Evolutionary conservation across 37 sponge, comb jelly and placozoan species (phyloP), one percentile per base, ranked within the genome.

Genomic region (Hexactinellida sp.): DNA sequence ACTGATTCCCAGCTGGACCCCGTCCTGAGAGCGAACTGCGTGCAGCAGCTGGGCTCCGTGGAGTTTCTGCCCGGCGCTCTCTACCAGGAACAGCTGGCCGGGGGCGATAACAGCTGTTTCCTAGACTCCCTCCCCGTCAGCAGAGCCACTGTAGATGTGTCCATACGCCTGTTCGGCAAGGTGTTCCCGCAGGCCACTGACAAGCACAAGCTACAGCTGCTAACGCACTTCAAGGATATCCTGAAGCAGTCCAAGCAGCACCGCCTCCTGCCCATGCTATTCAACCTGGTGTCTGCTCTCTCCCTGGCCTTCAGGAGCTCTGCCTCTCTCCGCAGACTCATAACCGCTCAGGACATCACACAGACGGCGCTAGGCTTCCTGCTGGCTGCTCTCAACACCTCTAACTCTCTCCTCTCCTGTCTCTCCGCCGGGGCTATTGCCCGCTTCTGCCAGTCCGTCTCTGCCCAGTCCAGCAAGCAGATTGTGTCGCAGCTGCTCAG

Each of bases 61-160:
- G 76, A 63, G 34, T 25, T 5, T 63, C 76, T 63, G 34, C 21
- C 30, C 34, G 76, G 76, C 34, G 76, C 76, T 1, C 76, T 63
- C 19, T 63, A 21, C 30, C 76, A 63, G 76, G 76, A 63, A 23
- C 25, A 1, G 34, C 34, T 63, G 13, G 34, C 3, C 5, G 76
- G 34, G 13, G 76, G 34, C 25, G 39, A 86, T 16, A 82, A 83
- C 21, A n/a, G 83, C 34, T 16, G 21, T 0, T 30, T 89, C 35
- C 94, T 92, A 30, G 92, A 90, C 32, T 94, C 99, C 82, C 90
- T 99, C 24, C 99, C 99, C 0, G 91, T 99, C 39, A 94, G 96
- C n/a, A 96, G 95, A 24, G 89, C 92, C 23, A 93, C 95, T 37
- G 92, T 99, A 36, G 96, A 99, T 84, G 84, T 91, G 10, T 89